phyloP scores from a whole-genome alignment of 2,888 invertebrate species.

The Vanessa cardui region DNA sequence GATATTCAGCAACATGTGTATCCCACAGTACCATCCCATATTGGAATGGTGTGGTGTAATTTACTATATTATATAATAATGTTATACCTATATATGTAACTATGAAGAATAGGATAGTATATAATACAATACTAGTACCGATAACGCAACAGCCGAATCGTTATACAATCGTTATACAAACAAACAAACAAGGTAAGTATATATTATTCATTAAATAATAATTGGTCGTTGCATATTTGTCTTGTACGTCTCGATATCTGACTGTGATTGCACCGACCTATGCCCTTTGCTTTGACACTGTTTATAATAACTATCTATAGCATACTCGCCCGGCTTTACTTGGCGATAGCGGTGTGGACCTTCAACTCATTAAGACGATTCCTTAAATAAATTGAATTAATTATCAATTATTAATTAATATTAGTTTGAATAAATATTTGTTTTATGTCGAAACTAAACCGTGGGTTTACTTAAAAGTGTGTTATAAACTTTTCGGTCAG shows the following conservation, averaged over 20 bases:
- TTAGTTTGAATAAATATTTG: background rate
- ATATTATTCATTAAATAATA: slow-evolving; percentile 48
- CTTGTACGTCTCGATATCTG: slow-evolving; percentile 68
- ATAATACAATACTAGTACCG: background rate
- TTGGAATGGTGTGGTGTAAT: background rate
- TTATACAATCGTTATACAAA: background rate
- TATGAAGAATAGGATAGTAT: background rate
- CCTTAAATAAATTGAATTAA: background rate
- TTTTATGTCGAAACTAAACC: background rate
- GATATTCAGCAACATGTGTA: background rate
- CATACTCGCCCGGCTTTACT: slow-evolving; percentile 28
- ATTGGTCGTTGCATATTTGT: slow-evolving; percentile 65
- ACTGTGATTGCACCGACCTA: slow-evolving; percentile 76
- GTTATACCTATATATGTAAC: background rate
- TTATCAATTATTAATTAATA: background rate
- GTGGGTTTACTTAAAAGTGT: too few species aligned
- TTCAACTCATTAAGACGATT: background rate
- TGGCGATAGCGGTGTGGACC: slow-evolving; percentile 14
- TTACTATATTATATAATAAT: background rate
- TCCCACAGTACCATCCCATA: background rate
- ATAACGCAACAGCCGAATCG: background rate
- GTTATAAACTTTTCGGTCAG: too few species aligned
- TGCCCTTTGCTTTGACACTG: slow-evolving; percentile 63
- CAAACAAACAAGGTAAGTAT: slow-evolving; percentile 28
- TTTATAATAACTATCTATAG: slow-evolving; percentile 60